These are phyloP conservation scores for Nasonia vitripennis DNA, from an alignment of 1,140 invertebrate species.

Conservation along the genomic window DNA sequence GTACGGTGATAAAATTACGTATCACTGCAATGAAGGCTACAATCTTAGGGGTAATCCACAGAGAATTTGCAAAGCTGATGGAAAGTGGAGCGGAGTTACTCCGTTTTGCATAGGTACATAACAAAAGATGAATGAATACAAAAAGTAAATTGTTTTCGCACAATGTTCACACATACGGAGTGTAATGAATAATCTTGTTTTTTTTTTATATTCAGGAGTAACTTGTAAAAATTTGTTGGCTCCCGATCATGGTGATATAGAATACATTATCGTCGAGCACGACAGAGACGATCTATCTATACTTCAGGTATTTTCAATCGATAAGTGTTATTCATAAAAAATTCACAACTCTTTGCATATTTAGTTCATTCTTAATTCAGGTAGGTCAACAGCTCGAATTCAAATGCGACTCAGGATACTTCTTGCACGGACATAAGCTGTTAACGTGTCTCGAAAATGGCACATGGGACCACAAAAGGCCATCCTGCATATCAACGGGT, in stretches of 20 bases:
- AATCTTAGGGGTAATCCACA: conserved; percentile 71
- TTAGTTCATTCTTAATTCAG: conserved; percentile 49
- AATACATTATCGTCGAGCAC: conserved; percentile 66
- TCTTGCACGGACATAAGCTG: conserved; percentile 67
- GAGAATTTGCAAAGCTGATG: conserved; percentile 74
- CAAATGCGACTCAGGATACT: conserved; percentile 70
- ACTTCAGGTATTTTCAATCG: conserved; percentile 58
- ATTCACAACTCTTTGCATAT: background rate
- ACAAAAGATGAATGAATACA: background rate
- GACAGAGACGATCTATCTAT: conserved; percentile 66
- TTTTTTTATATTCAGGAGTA: conserved; percentile 52
- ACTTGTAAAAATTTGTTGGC: conserved; percentile 71
- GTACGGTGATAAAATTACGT: conserved; percentile 76
- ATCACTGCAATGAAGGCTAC: conserved; percentile 76
- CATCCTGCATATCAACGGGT: conserved; percentile 63
- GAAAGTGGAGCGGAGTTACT: conserved; percentile 74
- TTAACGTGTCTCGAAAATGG: conserved; percentile 75
- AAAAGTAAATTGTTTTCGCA: background rate
- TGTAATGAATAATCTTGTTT: background rate
- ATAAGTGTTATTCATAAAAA: background rate
- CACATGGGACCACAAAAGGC: conserved; percentile 69
- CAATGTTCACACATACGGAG: background rate
- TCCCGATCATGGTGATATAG: conserved; percentile 70
- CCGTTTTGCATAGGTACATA: conserved; percentile 73
- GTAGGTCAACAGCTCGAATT: conserved; percentile 74